Conservation (phyloP, 2,797 vertebrate species). For the Darevskia nairensis region DNA sequence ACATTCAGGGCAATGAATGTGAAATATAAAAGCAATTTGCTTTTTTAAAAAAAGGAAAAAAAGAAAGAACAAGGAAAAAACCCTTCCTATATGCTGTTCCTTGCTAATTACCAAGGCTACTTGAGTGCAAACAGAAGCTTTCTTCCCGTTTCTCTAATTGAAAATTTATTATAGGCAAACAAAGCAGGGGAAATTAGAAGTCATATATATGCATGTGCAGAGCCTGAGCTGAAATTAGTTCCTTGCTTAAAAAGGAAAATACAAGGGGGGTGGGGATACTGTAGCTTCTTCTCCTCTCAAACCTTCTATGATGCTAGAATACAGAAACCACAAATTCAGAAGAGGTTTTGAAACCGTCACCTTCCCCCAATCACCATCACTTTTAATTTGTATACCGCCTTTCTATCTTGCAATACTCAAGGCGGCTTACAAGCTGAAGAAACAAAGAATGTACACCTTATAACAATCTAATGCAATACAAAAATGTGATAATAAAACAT, state of each 20-base stretch:
- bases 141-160: slow-evolving; percentile 63
- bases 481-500: too few species aligned
- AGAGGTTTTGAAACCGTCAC: neutral
- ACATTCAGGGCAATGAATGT: slow-evolving; percentile 26
- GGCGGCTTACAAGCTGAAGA: too few species aligned
- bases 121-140: slow-evolving; percentile 62
- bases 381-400: too few species aligned
- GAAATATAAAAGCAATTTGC: slow-evolving; percentile 65
- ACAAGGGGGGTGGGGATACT: neutral
- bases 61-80: slow-evolving; percentile 43
- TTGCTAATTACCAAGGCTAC: slow-evolving; percentile 65
- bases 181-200: slow-evolving; percentile 65
- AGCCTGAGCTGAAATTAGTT: slow-evolving; percentile 7
- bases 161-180: slow-evolving; percentile 73
- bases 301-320: neutral
- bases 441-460: too few species aligned
- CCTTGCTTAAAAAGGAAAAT: slow-evolving; percentile 27
- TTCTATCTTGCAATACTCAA: too few species aligned
- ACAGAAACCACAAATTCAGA: neutral
- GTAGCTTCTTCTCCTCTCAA: slow-evolving; percentile 5
- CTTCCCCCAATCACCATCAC: too few species aligned
- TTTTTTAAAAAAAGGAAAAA: slow-evolving; percentile 35
- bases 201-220: slow-evolving; percentile 57
- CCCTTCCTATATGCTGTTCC: slow-evolving; percentile 46
- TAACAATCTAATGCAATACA: too few species aligned